A percentile compares a stretch with the other conserved stretches of the same genome.
Conservation (phyloP, 2,113 vertebrate genomes). For the Epinephelus cyanopodus region DNA sequence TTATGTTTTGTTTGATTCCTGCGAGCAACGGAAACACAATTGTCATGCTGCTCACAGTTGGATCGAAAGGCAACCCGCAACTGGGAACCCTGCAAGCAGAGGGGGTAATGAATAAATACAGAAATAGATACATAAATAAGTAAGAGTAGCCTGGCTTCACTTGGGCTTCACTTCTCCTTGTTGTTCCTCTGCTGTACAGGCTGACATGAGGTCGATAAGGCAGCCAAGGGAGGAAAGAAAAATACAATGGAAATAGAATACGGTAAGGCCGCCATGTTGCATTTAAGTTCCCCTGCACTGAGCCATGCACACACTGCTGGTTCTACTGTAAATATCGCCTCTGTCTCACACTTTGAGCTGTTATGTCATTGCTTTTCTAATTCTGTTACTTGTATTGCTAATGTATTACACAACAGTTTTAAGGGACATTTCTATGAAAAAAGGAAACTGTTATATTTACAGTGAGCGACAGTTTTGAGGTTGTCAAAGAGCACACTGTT, state of each 20-base stretch:
- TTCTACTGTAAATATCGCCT: conserved; percentile 28
- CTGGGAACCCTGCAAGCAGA: conserved; percentile 60
- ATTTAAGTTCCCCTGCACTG: conserved; percentile 10
- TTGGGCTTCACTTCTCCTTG: conserved; percentile 67
- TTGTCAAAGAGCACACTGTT: conserved; percentile 6
- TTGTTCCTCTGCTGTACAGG: conserved; percentile 58
- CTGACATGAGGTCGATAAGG: conserved; percentile 75
- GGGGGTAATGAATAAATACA: conserved; percentile 79
- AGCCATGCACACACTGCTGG: conserved; percentile 5
- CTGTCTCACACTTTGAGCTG: background rate
- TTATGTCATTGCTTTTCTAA: background rate
- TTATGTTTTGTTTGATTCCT: conserved; percentile 51
- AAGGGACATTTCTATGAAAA: background rate
- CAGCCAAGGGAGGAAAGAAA: conserved; percentile 54
- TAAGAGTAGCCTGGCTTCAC: conserved; percentile 65
- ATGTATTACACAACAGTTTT: background rate
- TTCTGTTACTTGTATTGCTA: background rate
- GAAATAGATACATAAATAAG: conserved; percentile 83
- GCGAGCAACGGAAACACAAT: conserved; percentile 50
- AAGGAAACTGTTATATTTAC: background rate
- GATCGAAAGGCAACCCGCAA: conserved; percentile 62
- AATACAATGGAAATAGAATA: conserved; percentile 63
- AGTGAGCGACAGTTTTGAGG: background rate
- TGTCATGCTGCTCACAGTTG: conserved; percentile 72
- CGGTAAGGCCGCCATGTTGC: conserved; percentile 24